These are phyloP conservation scores for Urocyon cinereoargenteus DNA, from an alignment of 2,797 vertebrate genomes.

Conservation along the genomic window DNA sequence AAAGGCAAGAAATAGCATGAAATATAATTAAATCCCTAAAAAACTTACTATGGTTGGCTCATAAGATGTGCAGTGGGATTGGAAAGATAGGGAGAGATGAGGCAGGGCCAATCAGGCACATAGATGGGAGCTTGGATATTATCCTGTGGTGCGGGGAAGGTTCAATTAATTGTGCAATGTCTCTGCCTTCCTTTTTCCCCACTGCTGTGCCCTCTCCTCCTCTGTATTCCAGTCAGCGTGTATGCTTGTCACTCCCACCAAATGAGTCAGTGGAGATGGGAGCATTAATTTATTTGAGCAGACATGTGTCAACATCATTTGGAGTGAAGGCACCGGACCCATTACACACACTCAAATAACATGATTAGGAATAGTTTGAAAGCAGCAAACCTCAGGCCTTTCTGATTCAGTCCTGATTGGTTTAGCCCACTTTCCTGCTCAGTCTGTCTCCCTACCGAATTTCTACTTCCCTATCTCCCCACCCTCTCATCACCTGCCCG, in stretches of 20 bases:
- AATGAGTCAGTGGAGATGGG: not conserved
- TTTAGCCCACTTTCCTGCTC: not conserved
- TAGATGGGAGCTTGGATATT: not conserved
- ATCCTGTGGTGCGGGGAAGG: not conserved
- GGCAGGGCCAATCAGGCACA: not conserved
- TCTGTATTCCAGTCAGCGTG: not conserved
- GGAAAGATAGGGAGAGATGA: not conserved
- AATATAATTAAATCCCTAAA: not conserved
- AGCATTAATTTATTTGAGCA: slow-evolving; percentile 47
- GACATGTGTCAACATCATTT: slow-evolving; percentile 64
- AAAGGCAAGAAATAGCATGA: not conserved
- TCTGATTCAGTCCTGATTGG: not conserved
- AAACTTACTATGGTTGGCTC: not conserved
- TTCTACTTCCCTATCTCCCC: not conserved
- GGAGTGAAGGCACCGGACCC: slow-evolving; percentile 54
- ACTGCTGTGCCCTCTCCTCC: not conserved
- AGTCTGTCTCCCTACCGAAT: not conserved
- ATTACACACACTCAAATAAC: not conserved
- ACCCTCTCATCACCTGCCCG: no score
- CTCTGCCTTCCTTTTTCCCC: not conserved
- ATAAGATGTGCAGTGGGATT: not conserved
- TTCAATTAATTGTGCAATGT: not conserved
- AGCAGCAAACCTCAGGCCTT: not conserved
- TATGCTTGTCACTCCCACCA: not conserved
- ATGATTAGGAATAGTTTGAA: not conserved